Percentiles rank a stretch among this genome's conserved stretches.
These are phyloP conservation scores for Hemibagrus wyckioides DNA, from an alignment of 2,113 vertebrate species.

Conservation along the genomic window DNA sequence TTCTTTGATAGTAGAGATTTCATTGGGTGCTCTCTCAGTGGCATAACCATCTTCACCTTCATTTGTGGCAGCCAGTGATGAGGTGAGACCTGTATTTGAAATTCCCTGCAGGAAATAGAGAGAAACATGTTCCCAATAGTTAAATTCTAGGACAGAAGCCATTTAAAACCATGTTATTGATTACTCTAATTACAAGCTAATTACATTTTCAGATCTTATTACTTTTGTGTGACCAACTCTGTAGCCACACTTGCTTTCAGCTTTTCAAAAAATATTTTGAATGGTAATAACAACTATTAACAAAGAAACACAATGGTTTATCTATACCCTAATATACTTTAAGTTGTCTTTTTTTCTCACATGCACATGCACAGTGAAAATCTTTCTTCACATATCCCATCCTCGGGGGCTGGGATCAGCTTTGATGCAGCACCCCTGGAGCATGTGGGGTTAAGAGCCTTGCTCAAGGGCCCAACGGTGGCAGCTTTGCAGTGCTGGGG, in stretches of 20 bases:
- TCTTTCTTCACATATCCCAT: too few species aligned
- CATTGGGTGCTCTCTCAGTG: not conserved
- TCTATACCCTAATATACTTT: not conserved
- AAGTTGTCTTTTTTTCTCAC: too few species aligned
- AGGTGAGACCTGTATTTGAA: constrained; percentile 1
- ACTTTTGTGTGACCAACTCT: not conserved
- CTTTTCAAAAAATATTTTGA: not conserved
- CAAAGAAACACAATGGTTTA: not conserved
- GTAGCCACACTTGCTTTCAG: not conserved
- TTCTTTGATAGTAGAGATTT: not conserved
- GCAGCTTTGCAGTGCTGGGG: too few species aligned
- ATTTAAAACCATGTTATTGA: not conserved
- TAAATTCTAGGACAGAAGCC: not conserved
- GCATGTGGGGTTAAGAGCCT: too few species aligned
- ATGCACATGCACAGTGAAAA: too few species aligned
- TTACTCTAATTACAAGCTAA: not conserved
- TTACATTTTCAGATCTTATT: not conserved
- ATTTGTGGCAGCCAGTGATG: not conserved
- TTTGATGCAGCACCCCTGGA: too few species aligned
- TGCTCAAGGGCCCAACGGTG: too few species aligned
- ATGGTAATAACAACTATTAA: not conserved
- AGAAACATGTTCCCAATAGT: not conserved
- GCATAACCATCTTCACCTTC: not conserved
- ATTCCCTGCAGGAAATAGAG: not conserved
- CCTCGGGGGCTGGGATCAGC: too few species aligned